Conservation (phyloP, 2,888 invertebrate genomes). For the Drosophila tanythrix region DNA sequence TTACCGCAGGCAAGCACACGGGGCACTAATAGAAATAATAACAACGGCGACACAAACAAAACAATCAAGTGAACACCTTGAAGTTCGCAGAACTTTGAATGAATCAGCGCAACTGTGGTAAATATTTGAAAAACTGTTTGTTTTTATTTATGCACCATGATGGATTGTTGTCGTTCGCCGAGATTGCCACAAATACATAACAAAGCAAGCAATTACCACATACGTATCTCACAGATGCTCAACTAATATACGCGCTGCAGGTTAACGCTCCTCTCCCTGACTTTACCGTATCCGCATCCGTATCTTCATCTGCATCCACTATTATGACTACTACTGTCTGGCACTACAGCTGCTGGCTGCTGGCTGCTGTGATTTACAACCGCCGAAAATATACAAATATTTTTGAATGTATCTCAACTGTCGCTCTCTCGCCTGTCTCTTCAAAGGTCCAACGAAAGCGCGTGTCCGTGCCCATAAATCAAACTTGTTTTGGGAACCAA, state of each 20-base stretch:
- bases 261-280: conserved; percentile 16
- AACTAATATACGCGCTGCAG: conserved; percentile 37
- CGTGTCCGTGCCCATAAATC: conserved; percentile 48
- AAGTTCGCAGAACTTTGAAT: conserved; percentile 63
- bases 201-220: conserved; percentile 29
- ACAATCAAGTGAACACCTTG: conserved; percentile 62
- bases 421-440: conserved; percentile 15
- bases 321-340: conserved; percentile 4
- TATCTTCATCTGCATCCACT: conserved; percentile 51
- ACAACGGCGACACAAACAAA: conserved; percentile 50
- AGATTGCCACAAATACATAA: not conserved
- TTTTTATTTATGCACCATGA: conserved; percentile 14
- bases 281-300: conserved; percentile 18
- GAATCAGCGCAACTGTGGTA: conserved; percentile 50
- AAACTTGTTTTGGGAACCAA: conserved; percentile 30
- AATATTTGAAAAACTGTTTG: conserved; percentile 48
- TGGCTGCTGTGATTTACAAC: conserved; percentile 43
- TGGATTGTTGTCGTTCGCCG: conserved; percentile 17
- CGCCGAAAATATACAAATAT: conserved; percentile 44
- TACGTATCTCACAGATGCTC: conserved; percentile 38
- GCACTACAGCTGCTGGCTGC: not conserved
- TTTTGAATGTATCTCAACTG: conserved; percentile 38
- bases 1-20: conserved; percentile 54
- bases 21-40: conserved; percentile 41
- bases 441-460: conserved; percentile 37